Percentiles rank a stretch among this genome's conserved stretches.
Conservation (phyloP, 1,140 invertebrate species). For the Sitophilus oryzae region DNA sequence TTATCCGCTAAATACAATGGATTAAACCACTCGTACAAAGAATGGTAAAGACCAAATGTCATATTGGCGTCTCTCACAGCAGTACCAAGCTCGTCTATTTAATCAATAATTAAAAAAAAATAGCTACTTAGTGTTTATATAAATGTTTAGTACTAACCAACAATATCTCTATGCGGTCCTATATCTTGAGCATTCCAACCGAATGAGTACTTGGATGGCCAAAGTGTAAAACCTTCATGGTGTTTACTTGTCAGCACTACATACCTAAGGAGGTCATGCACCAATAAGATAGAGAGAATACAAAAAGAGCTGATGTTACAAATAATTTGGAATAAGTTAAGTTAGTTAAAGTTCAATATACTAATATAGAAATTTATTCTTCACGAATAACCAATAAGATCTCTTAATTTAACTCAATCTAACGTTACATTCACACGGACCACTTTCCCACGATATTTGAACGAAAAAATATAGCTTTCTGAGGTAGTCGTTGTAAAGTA, state of each 20-base stretch:
- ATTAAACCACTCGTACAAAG: slow-evolving; percentile 88
- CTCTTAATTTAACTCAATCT: too few species aligned
- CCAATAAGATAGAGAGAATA: too few species aligned
- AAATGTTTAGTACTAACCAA: slow-evolving; percentile 49
- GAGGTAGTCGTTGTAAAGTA: too few species aligned
- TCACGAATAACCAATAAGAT: too few species aligned
- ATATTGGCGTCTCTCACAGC: slow-evolving; percentile 61
- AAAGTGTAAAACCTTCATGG: slow-evolving; percentile 87
- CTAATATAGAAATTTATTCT: too few species aligned
- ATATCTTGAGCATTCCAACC: slow-evolving; percentile 87
- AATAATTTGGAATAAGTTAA: too few species aligned
- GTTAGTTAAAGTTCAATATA: too few species aligned
- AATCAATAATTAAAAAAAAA: slow-evolving; percentile 8
- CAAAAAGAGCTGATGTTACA: too few species aligned
- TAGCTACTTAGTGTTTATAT: neutral
- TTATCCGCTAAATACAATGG: slow-evolving; percentile 76
- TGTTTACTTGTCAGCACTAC: slow-evolving; percentile 90
- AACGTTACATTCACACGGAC: too few species aligned
- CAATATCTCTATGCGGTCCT: slow-evolving; percentile 76
- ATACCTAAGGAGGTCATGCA: too few species aligned
- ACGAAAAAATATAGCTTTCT: too few species aligned
- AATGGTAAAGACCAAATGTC: slow-evolving; percentile 84
- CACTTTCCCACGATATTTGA: too few species aligned
- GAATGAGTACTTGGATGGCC: slow-evolving; percentile 79
- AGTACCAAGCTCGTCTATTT: slow-evolving; percentile 65